Evolutionary conservation across 53 echinoderm and acorn worm species (phyloP).

Genomic region (Echinometra lucunter): DNA sequence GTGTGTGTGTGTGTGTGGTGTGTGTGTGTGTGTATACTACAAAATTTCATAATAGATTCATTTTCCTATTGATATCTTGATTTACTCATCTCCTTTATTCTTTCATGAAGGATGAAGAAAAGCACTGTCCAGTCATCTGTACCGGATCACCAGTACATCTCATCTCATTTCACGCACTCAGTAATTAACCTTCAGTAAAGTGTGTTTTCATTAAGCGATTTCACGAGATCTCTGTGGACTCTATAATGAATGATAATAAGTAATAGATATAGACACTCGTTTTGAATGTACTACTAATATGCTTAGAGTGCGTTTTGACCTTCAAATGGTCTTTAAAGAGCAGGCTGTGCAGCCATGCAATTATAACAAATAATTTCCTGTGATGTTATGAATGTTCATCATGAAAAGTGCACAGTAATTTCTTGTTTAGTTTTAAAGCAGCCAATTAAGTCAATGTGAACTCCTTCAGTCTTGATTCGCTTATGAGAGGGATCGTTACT

Average conservation of each 20-base stretch:
- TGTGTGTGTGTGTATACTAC: too few relatives aligned
- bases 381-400: background rate
- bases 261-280: background rate
- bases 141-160: background rate
- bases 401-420: background rate
- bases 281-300: slow-evolving; percentile 7
- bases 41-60: too few relatives aligned
- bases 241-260: background rate
- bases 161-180: background rate
- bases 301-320: background rate
- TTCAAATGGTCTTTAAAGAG: background rate
- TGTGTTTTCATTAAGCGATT: slow-evolving; percentile 24
- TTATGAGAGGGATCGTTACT: too few relatives aligned
- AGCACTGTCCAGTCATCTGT: background rate
- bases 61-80: too few relatives aligned
- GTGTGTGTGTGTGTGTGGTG: too few relatives aligned
- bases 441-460: background rate
- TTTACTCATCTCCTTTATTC: too few relatives aligned
- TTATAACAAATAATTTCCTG: background rate
- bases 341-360: background rate
- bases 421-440: too few relatives aligned
- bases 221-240: background rate
- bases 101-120: background rate
- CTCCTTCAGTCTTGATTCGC: background rate
- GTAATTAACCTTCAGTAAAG: slow-evolving; percentile 13